phyloP scores from a whole-genome alignment of 1,140 invertebrate species.

The Trichonephila clavipes region DNA sequence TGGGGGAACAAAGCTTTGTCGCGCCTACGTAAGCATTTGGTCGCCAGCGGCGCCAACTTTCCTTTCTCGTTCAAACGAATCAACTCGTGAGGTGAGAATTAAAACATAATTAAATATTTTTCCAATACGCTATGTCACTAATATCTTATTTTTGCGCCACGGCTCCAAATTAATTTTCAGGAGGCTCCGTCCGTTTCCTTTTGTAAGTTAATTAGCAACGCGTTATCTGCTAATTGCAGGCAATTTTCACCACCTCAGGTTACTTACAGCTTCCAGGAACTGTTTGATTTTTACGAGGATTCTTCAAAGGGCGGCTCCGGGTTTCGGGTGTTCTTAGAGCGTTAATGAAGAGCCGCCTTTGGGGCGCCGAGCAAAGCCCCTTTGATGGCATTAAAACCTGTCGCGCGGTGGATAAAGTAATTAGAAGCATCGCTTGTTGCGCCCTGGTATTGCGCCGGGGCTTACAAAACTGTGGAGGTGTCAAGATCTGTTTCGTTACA shows the following conservation, averaged over 20 bases:
- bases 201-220: slow-evolving; percentile 46
- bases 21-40: not conserved
- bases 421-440: slow-evolving; percentile 30
- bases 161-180: slow-evolving; percentile 52
- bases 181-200: slow-evolving; percentile 20
- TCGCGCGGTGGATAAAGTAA: slow-evolving; percentile 33
- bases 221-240: slow-evolving; percentile 67
- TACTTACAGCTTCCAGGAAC: not conserved
- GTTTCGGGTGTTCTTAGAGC: not conserved
- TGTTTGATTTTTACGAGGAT: slow-evolving; percentile 33
- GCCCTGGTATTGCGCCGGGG: not conserved
- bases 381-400: slow-evolving; percentile 37
- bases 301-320: slow-evolving; percentile 25
- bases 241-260: slow-evolving; percentile 51
- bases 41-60: slow-evolving; percentile 20
- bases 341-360: slow-evolving; percentile 8
- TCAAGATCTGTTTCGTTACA: not conserved
- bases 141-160: slow-evolving; percentile 35
- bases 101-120: slow-evolving; percentile 66
- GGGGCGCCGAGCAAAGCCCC: slow-evolving; percentile 27
- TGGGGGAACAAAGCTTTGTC: not conserved
- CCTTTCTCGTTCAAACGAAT: not conserved
- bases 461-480: not conserved
- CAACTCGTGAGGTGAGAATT: not conserved
- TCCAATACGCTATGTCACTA: slow-evolving; percentile 41